Base-by-base conservation (phyloP, 2,113 vertebrate genomes). In the Phylloscopus trochilus region DNA sequence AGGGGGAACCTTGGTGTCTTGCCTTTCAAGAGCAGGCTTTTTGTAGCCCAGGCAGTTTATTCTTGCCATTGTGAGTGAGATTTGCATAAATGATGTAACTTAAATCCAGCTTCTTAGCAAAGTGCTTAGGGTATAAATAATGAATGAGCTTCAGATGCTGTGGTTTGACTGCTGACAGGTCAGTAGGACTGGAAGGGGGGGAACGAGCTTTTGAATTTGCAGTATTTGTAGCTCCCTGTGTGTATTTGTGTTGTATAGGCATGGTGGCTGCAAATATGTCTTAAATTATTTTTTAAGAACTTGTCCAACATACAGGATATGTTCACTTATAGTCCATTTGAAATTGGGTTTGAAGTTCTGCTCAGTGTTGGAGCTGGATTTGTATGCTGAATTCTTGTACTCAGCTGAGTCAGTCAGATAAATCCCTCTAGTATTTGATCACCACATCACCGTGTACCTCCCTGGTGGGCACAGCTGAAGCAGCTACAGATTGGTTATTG, bases 301-400 rank as follows among this genome's bases (percentile, higher is more conserved):
- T 39, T 70, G 10, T 39, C n/a, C 21, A 33, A 2, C 3, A 0
- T 58, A 15, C 5, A 30, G 15, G 5, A 24, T 41, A 2, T 56
- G 39, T 43, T 80, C 9, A 10, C 11, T 22, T 60, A 14, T 3
- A n/a, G 31, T 55, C 15, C 35, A 15, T 46, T 37, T 70, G 59
- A 64, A 64, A 73, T 3, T 33, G 4, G 33, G 24, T 26, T 59
- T 68, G 28, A 88, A 92, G 60, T 70, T 62, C 27, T 89, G 55
- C 12, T 58, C 70, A 76, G 28, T 15, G 24, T 23, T 89, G 63
- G 35, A 59, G 17, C 26, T 28, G 21, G 11, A 5, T 67, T 70
- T 91, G 43, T 33, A 18, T 91, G 43, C 37, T 41, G 31, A 44
- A 43, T 58, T 47, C 18, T 33, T 27, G 18, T 56, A 23, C 22